Evolutionary conservation across 1,140 invertebrate species (phyloP), one percentile per base, ranked within the genome.

Genomic region (Bombus consobrinus): DNA sequence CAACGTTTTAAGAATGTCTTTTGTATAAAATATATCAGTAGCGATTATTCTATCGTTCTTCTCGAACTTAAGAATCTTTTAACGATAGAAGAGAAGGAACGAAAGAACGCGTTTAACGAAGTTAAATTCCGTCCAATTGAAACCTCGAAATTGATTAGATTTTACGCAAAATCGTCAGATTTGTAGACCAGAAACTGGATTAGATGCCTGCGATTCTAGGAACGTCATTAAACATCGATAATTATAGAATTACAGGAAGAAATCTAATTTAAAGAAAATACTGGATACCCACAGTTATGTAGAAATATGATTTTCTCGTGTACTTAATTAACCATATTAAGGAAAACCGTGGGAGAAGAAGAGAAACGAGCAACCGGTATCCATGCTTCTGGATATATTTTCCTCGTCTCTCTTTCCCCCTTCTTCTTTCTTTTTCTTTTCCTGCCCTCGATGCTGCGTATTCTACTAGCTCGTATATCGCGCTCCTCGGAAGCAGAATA

Each of bases 401-500:
- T 85, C 76, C 76, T 41, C 34, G 47, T 28, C 28, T 22, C 25
- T 47, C 34, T 62, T 8, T 22, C 18, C 66, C 32, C n/a, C n/a
- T n/a, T n/a, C n/a, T 73, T 41, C 43, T 32, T 62, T 57, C 37
- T 66, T 76, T 43, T 53, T 53, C 5, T 72, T 62, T 81, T 78
- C 62, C 62, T 80, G 73, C 66, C 64, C 85, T 71, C 62, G 72
- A 76, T 81, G 81, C 41, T 32, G 79, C 34, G 68, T 85, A 81
- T 82, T 86, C 88, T 10, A 39, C 5, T 76, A 53, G 83, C 76
- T 85, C 73, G 87, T 87, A 62, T 72, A 76, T 79, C 75, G 43
- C 76, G 71, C 73, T 77, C 83, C 78, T 85, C 88, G 88, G 88
- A 89, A 89, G 84, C 87, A 85, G 84, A 82, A 71, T 89, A 75